Conservation (phyloP, 2,797 vertebrate species). For the Decapterus maruadsi region DNA sequence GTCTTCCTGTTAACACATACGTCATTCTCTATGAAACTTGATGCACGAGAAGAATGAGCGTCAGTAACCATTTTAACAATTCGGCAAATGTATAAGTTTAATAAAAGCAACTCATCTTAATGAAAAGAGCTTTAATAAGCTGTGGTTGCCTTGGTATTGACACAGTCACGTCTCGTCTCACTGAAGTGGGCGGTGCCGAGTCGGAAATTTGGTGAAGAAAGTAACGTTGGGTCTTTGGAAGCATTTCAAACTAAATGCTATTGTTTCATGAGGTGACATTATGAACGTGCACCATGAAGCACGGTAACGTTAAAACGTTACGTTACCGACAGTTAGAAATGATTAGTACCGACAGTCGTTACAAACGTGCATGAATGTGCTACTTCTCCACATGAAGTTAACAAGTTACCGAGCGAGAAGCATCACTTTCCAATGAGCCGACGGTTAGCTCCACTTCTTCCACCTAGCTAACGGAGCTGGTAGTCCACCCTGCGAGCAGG, state of each 20-base stretch:
- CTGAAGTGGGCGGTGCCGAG: constrained; percentile 42
- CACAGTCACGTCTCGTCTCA: neutral
- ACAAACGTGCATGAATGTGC: neutral
- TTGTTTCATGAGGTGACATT: neutral
- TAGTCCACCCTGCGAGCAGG: neutral
- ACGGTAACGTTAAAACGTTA: neutral
- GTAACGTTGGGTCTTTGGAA: neutral
- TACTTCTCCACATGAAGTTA: neutral
- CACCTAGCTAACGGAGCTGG: neutral
- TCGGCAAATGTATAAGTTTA: neutral
- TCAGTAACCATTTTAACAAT: neutral
- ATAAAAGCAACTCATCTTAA: accelerated
- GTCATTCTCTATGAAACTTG: accelerated
- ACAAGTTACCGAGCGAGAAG: neutral
- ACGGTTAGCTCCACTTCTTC: neutral
- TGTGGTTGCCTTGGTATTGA: accelerated
- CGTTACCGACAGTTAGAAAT: neutral
- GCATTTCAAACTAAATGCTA: no score
- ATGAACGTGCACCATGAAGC: neutral
- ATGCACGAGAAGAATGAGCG: accelerated
- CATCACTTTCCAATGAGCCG: neutral
- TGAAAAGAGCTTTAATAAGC: neutral
- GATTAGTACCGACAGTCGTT: no score
- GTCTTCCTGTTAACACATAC: accelerated
- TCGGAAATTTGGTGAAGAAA: neutral